Base-by-base conservation (phyloP, 2,888 invertebrate species). In the Orthosia cruda region DNA sequence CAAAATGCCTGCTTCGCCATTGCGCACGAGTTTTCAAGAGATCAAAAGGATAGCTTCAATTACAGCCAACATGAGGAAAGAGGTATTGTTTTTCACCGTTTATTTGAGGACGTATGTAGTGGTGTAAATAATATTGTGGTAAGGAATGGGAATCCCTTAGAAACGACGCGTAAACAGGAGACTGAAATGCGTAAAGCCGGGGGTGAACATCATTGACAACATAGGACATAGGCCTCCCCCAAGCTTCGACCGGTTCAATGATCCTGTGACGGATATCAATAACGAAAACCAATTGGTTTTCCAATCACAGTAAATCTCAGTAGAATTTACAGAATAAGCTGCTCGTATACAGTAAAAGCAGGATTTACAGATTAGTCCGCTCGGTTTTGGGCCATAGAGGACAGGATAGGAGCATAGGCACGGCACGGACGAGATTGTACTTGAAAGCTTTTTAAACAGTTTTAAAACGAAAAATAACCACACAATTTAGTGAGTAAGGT, bases 31-130 rank as follows among this genome's bases (percentile, higher is more conserved):
- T 61, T 61, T 94, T 1, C 91, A 93, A 23, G 90, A 90, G 4
- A 87, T 94, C 3, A 94, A 91, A 55, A 92, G 89, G 65, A 92
- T 94, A 49, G 92, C 92, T 12, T 90, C 91, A 0, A 71, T 91
- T 2, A 89, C 88, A 4, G 84, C 70, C 15, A 83, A 79, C 40
- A 77, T 87, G 16, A 88, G 83, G 23, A 86, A 62, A 63, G 79
- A 85, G 80, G 89, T 89, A 63, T 58, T 61, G 63, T 67, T 57
- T 54, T 77, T 57, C 16, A 50, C 7, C 59, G 26, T 64, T 73
- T 26, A 45, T 40, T 66, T 58, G 63, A 61, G 11, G 52, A 62
- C 45, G 32, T 50, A 11, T 54, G 20, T 26, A 54, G 4, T 50
- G n/a, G n/a, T 68, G 16, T 67, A 15, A 57, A 57, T 57, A 18